Conservation (phyloP, 1,140 invertebrate genomes). For the Diachasma alloeum region DNA sequence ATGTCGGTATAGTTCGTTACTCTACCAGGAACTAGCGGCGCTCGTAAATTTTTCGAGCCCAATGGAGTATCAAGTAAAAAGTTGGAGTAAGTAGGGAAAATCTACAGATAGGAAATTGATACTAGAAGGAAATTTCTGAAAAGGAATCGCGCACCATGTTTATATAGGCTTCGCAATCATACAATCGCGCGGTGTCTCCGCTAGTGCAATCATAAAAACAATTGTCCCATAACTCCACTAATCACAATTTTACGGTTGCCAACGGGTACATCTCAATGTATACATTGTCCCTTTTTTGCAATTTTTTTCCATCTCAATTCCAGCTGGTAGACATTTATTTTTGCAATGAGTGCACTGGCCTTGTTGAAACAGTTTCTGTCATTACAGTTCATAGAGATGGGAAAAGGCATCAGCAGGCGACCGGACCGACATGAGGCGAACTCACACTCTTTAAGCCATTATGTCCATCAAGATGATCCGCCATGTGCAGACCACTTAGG, state of each 20-base stretch:
- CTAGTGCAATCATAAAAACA: not conserved
- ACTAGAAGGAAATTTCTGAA: no score
- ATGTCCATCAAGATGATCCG: slow-evolving; percentile 10
- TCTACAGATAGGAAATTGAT: no score
- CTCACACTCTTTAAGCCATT: not conserved
- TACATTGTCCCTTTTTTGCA: not conserved
- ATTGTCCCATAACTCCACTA: not conserved
- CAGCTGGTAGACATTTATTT: not conserved
- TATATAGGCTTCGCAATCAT: no score
- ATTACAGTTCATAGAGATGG: not conserved
- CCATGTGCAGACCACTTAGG: slow-evolving; percentile 30
- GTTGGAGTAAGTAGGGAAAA: no score
- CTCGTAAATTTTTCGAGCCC: no score
- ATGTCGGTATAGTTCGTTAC: no score
- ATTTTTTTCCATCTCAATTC: not conserved
- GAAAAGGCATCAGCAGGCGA: not conserved
- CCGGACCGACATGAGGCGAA: not conserved
- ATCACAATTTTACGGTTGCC: not conserved
- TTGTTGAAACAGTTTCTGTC: not conserved
- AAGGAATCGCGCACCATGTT: no score
- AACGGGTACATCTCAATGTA: not conserved
- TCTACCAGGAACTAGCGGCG: no score
- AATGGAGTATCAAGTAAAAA: no score
- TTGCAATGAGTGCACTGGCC: not conserved
- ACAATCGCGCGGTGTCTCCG: not conserved